Base-by-base conservation (phyloP, 1,140 invertebrate species). In the Magallana angulata region DNA sequence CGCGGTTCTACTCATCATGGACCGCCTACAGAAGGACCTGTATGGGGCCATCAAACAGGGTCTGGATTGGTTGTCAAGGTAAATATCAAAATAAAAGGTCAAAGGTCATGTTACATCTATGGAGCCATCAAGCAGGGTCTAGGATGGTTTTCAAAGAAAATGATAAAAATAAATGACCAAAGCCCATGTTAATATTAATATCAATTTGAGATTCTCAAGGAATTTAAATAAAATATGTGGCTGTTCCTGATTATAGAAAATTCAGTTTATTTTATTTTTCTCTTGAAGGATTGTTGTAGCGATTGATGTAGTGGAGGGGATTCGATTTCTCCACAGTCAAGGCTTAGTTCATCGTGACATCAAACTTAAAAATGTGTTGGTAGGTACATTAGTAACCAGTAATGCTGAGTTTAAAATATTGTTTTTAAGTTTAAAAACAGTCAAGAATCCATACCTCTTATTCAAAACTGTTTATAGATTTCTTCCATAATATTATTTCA, bases 291-390 rank as follows among this genome's bases (percentile, higher is more conserved):
- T 94, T 48, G 95, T 97, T 93, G 96, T 98, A 86, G 96, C 97
- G 0, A 96, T 97, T 86, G 97, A 98, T 94, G 98, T 95, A 7
- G 94, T 95, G 9, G 94, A 95, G 88, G 94, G 94, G 56, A 98
- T 98, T 92, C 96, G 98, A 57, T 98, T 97, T 95, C 96, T 98
- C 16, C 98, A 98, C 94, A 97, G 97, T 12, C 96, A 95, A 94
- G 98, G 98, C 1, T 95, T 98, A 2, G 97, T 98, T 11, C 98
- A 98, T 94, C 96, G 98, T 87, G 98, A 98, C 94, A 97, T 98
- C 87, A 98, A 98, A 94, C 95, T 98, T 86, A 98, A 98, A 95
- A 98, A 98, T 95, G 97, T 98, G 64, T 94, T 98, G 87, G 96
- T 97, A 95, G 91, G 91, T 83, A 71, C 81, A 59, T 64, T 57